These are phyloP conservation scores for Caenorhabditis japonica DNA, from an alignment of 2,888 invertebrate species.

Conservation along the genomic window DNA sequence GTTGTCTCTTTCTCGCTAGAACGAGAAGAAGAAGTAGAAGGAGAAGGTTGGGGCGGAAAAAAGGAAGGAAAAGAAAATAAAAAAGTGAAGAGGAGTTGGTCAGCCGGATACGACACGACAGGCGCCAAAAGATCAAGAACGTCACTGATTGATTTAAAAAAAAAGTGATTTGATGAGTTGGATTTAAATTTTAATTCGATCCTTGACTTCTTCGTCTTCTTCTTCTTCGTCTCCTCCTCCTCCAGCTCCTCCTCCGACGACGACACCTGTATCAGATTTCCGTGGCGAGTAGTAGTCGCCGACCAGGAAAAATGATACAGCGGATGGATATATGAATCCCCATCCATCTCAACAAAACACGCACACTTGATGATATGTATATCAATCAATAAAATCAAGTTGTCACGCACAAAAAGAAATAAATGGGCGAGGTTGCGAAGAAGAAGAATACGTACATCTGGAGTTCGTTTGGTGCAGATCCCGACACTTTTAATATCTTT, in stretches of 20 bases:
- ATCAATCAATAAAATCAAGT: conserved; percentile 21
- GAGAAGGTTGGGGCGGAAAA: conserved; percentile 9
- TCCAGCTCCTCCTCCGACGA: conserved; percentile 9
- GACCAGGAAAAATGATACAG: conserved; percentile 34
- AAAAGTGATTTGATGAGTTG: too few relatives aligned
- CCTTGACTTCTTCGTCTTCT: not conserved
- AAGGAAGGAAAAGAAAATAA: conserved; percentile 16
- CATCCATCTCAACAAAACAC: too few relatives aligned
- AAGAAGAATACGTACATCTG: conserved; percentile 27
- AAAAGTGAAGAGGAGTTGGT: conserved; percentile 10
- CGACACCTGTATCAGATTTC: conserved; percentile 43
- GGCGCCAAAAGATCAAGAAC: conserved; percentile 36
- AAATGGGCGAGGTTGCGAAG: conserved; percentile 10
- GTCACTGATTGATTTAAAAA: conserved; percentile 27
- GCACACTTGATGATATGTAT: too few relatives aligned
- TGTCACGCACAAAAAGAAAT: conserved; percentile 16
- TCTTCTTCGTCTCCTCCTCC: not conserved
- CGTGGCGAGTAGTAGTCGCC: conserved; percentile 8
- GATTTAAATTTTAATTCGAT: conserved; percentile 7
- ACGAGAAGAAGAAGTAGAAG: conserved; percentile 4
- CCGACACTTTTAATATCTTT: too few relatives aligned
- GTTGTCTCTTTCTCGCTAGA: too few relatives aligned
- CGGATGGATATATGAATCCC: too few relatives aligned
- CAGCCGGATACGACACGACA: conserved; percentile 15
- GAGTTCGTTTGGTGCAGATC: conserved; percentile 40